phyloP scores from a whole-genome alignment of 2,113 vertebrate genomes.

The Amazona vittata region DNA sequence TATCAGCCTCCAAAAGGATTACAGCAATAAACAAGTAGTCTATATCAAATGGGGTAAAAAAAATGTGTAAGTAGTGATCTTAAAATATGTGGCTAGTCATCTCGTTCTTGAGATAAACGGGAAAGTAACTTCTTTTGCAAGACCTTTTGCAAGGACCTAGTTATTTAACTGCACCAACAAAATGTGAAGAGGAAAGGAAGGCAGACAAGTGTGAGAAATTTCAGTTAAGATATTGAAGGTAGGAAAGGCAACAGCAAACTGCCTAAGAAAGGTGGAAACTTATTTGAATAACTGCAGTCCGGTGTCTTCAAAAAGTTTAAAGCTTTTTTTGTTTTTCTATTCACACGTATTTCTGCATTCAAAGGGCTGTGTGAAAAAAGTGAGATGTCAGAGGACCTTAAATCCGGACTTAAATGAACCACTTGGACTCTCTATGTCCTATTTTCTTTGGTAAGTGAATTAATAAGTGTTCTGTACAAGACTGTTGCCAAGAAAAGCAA shows the following conservation, averaged over 20 bases:
- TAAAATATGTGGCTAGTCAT: neutral
- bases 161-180: neutral
- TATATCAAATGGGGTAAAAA: neutral
- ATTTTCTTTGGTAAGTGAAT: conserved; percentile 38
- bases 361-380: neutral
- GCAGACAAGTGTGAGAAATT: neutral
- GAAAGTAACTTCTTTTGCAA: neutral
- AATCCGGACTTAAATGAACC: neutral
- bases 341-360: neutral
- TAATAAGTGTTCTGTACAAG: neutral
- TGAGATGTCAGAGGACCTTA: neutral
- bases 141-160: neutral
- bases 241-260: neutral
- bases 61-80: neutral
- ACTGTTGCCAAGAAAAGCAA: conserved; percentile 33
- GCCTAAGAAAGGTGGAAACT: neutral
- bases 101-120: neutral
- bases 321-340: neutral
- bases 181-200: neutral
- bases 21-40: neutral
- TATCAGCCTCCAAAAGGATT: neutral
- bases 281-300: neutral
- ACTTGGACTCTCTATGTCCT: neutral
- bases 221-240: neutral
- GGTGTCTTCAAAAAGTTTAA: neutral